These are phyloP conservation scores for Adrianichthys oophorus DNA, from an alignment of 2,797 vertebrate genomes.

Conservation along the genomic window DNA sequence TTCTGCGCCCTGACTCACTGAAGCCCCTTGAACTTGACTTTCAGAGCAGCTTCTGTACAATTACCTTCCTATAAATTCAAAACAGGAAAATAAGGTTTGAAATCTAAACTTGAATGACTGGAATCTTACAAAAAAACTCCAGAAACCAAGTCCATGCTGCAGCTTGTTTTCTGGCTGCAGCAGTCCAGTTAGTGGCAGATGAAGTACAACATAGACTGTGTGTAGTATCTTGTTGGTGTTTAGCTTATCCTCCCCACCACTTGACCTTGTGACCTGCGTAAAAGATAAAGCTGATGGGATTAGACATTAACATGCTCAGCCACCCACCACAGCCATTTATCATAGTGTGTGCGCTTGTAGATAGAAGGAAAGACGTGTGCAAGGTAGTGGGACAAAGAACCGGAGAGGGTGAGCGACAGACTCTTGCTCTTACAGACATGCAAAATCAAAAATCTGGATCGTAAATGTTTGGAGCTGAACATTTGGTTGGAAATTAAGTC, in stretches of 20 bases:
- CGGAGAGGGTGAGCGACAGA: conserved; percentile 17
- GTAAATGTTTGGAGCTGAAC: conserved; percentile 5
- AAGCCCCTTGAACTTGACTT: conserved; percentile 64
- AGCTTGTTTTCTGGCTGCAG: conserved; percentile 5
- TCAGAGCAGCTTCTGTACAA: conserved; percentile 52
- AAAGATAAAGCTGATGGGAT: conserved; percentile 75
- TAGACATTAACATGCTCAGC: conserved; percentile 76
- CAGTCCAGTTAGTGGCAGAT: conserved; percentile 23
- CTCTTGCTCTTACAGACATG: conserved; percentile 19
- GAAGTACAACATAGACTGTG: conserved; percentile 15
- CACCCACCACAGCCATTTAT: conserved; percentile 69
- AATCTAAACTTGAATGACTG: conserved; percentile 36
- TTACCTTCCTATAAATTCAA: conserved; percentile 28
- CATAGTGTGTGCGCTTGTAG: conserved; percentile 45
- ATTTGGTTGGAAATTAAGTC: too few species aligned
- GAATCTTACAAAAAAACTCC: conserved; percentile 8
- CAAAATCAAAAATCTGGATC: conserved; percentile 16
- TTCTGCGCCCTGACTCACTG: conserved; percentile 36
- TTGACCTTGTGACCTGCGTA: conserved; percentile 65
- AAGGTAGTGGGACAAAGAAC: conserved; percentile 21
- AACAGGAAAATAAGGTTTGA: conserved; percentile 11
- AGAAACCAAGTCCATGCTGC: conserved; percentile 3
- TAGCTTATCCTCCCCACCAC: conserved; percentile 65
- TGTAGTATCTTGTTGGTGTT: conserved; percentile 61
- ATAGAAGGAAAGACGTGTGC: conserved; percentile 22